Evolutionary conservation across 2,797 vertebrate genomes (phyloP).

Genomic region (Xiphophorus birchmanni): DNA sequence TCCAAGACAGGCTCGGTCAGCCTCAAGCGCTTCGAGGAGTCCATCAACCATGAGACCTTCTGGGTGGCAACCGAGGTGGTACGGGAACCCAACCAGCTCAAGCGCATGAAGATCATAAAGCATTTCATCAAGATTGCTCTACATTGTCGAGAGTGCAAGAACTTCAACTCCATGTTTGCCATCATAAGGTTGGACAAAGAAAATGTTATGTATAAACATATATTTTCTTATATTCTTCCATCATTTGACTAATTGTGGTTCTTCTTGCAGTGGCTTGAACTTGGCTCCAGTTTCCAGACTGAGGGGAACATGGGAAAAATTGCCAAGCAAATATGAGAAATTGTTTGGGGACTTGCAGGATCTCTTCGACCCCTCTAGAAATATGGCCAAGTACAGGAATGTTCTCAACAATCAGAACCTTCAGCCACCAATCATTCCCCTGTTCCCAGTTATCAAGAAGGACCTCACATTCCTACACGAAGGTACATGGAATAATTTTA

Average conservation of each 20-base stretch:
- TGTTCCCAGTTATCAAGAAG: constrained; percentile 99
- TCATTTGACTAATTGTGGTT: background rate
- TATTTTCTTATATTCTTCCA: too few relatives aligned
- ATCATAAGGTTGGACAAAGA: constrained; percentile 90
- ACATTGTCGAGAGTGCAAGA: constrained; percentile 98
- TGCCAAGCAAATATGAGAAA: constrained; percentile 98
- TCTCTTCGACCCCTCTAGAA: constrained; percentile 97
- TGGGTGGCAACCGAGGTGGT: constrained; percentile 98
- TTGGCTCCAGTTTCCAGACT: constrained; percentile 95
- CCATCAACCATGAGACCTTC: constrained; percentile 99
- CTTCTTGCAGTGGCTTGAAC: constrained; percentile 88
- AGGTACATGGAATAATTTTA: constrained; percentile 75
- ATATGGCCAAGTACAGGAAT: constrained; percentile 99
- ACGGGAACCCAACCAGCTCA: constrained; percentile 94
- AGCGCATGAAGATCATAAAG: constrained; percentile 98
- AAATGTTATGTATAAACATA: background rate
- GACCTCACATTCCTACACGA: constrained; percentile 98
- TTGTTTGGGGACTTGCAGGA: constrained; percentile 98
- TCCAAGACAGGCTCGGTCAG: constrained; percentile 87
- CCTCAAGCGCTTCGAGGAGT: constrained; percentile 97
- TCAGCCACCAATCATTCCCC: constrained; percentile 96
- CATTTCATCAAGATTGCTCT: constrained; percentile 99
- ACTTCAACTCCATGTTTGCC: constrained; percentile 99
- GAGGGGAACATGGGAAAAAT: constrained; percentile 96
- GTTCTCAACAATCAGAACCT: constrained; percentile 98